phyloP scores from a whole-genome alignment of 2,888 invertebrate genomes.

The Chirona hameri region DNA sequence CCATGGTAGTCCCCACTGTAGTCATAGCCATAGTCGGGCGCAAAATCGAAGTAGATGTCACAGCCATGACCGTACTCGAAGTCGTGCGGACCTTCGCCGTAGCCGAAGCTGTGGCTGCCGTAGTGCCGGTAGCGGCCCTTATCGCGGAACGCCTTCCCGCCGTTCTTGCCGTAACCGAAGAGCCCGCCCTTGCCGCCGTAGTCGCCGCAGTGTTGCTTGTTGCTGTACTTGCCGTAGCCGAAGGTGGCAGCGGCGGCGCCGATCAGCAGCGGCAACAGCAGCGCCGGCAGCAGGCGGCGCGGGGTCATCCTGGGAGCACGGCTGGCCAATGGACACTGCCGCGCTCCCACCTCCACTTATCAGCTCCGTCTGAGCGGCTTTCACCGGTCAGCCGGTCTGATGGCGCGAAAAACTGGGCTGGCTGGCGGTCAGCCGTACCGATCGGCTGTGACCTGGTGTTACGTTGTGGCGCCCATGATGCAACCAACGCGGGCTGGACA shows the following conservation, averaged over 20 bases:
- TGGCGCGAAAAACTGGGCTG: background rate
- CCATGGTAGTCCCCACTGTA: background rate
- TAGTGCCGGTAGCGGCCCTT: background rate
- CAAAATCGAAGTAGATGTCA: background rate
- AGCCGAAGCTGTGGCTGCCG: background rate
- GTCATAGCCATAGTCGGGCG: background rate
- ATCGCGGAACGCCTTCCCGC: too few species aligned
- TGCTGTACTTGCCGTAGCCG: background rate
- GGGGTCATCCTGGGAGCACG: background rate
- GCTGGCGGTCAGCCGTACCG: background rate
- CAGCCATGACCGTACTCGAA: background rate
- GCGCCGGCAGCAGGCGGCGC: background rate
- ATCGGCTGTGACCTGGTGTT: too few species aligned
- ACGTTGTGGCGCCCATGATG: too few species aligned
- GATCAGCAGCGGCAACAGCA: background rate
- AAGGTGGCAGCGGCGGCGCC: background rate
- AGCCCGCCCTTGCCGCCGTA: background rate
- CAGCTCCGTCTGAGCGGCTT: background rate
- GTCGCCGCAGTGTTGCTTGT: background rate
- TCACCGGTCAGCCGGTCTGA: background rate
- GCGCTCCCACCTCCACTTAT: background rate
- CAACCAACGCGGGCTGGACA: too few species aligned
- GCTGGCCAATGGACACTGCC: background rate
- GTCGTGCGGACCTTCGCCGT: background rate
- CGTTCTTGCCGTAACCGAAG: background rate